Base-by-base conservation (phyloP, 2,797 vertebrate species). In the Eptatretus atami region DNA sequence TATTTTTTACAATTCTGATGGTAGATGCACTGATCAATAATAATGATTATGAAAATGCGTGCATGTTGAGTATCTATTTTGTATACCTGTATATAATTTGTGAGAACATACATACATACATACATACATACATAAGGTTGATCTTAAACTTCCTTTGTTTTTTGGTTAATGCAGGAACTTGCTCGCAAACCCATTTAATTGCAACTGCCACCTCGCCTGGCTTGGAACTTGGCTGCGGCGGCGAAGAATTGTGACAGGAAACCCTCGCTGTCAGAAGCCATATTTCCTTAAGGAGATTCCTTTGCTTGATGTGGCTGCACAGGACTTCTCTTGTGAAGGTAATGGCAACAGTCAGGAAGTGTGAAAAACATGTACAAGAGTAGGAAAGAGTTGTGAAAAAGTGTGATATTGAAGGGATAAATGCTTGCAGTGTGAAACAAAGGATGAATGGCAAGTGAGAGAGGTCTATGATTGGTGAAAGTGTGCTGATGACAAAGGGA, bases 221-320 rank as follows among this genome's bases (percentile, higher is more conserved):
- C 73, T 98, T 66, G 90, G 90, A 3, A 87, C 94, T 65, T 98
- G 90, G 90, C 75, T 98, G 61, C 78, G 88, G 66, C 84, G 81
- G 73, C 95, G 90, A 67, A 80, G 86, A 19, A 94, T 98, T 3
- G 90, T 98, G 55, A 98, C 90, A 0, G 90, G 90, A 64, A 98
- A 98, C 70, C 90, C 90, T 65, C 82, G 90, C n/a, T 98, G 90
- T 72, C 87, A 94, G 70, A 93, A 76, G 53, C 90, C 90, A 0
- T 95, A 92, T 69, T 98, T 98, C 72, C 77, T 98, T 63, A 94
- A 94, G 68, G 90, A 98, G 73, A 98, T 98, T 68, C 90, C 90
- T 52, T 92, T 98, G 66, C 90, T 94, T 71, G 90, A 98, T 14
- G 90, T 98, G 13, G 90, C 90, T 53, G 79, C 86, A 66, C 90